Evolutionary conservation across 2,888 invertebrate species (phyloP).

Genomic region (Spialia ferax): DNA sequence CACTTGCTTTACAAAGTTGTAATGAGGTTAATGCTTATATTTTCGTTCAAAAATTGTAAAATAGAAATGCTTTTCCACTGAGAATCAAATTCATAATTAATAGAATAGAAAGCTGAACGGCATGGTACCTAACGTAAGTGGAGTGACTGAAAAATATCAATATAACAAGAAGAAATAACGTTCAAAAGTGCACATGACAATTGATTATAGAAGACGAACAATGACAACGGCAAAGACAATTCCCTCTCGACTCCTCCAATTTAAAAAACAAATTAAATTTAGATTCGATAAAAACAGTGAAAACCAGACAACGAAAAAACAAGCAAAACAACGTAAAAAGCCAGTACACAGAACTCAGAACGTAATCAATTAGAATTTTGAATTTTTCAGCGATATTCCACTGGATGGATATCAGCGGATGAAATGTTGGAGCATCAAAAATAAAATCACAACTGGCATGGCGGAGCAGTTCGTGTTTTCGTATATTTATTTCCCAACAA

Average conservation of each 20-base stretch:
- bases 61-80: no score
- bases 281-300: neutral
- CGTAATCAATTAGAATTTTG: slow-evolving; percentile 16
- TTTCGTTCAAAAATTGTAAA: no score
- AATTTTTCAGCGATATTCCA: neutral
- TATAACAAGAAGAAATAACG: no score
- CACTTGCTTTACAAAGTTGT: neutral
- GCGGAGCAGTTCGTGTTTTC: slow-evolving; percentile 1
- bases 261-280: neutral
- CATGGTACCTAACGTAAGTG: no score
- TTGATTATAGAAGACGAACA: no score
- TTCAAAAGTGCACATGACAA: no score
- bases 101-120: no score
- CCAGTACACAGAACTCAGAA: neutral
- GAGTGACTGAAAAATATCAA: no score
- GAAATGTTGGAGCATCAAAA: slow-evolving; percentile 17
- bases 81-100: no score
- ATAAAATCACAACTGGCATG: slow-evolving; percentile 1
- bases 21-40: no score
- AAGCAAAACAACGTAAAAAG: neutral
- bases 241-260: neutral
- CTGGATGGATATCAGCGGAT: slow-evolving; percentile 14
- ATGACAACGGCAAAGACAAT: neutral
- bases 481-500: slow-evolving; percentile 26
- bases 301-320: slow-evolving; percentile 4